phyloP scores from a whole-genome alignment of 2,113 vertebrate genomes.

The Acanthochromis polyacanthus region DNA sequence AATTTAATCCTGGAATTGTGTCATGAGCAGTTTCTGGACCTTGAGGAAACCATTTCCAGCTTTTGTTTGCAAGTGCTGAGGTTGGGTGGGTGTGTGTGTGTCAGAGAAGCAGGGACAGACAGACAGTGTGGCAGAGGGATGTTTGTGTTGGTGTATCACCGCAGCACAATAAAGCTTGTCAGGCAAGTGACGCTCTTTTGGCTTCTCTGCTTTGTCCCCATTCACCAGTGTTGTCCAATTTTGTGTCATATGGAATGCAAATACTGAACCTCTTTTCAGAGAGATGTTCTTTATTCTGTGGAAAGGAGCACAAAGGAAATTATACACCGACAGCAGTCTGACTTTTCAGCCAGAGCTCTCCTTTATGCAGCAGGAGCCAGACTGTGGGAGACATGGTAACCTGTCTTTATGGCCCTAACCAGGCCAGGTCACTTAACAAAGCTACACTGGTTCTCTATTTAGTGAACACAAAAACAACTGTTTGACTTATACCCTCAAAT shows the following conservation, averaged over 20 bases:
- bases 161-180: slow-evolving; percentile 64
- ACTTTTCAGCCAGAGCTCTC: slow-evolving; percentile 56
- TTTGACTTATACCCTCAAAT: slow-evolving; percentile 18
- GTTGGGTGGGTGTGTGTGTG: slow-evolving; percentile 2
- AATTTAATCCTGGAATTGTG: slow-evolving; percentile 33
- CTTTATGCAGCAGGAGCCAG: slow-evolving; percentile 58
- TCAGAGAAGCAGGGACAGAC: slow-evolving; percentile 26
- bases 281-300: slow-evolving; percentile 45
- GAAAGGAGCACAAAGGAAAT: slow-evolving; percentile 63
- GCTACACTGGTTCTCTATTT: slow-evolving; percentile 24
- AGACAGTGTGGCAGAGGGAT: slow-evolving; percentile 38
- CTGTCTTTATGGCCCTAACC: slow-evolving; percentile 24
- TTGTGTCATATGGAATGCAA: slow-evolving; percentile 54
- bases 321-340: slow-evolving; percentile 43
- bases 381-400: slow-evolving; percentile 41
- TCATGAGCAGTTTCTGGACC: slow-evolving; percentile 32
- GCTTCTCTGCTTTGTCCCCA: slow-evolving; percentile 54
- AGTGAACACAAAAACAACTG: slow-evolving; percentile 39
- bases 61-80: slow-evolving; percentile 40
- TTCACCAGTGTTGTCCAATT: slow-evolving; percentile 53
- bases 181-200: slow-evolving; percentile 51
- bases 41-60: slow-evolving; percentile 58
- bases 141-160: slow-evolving; percentile 53
- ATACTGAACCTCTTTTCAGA: slow-evolving; percentile 46
- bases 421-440: slow-evolving; percentile 26